Conservation (phyloP, 2,888 invertebrate species). For the Trissonchulus sp. region DNA sequence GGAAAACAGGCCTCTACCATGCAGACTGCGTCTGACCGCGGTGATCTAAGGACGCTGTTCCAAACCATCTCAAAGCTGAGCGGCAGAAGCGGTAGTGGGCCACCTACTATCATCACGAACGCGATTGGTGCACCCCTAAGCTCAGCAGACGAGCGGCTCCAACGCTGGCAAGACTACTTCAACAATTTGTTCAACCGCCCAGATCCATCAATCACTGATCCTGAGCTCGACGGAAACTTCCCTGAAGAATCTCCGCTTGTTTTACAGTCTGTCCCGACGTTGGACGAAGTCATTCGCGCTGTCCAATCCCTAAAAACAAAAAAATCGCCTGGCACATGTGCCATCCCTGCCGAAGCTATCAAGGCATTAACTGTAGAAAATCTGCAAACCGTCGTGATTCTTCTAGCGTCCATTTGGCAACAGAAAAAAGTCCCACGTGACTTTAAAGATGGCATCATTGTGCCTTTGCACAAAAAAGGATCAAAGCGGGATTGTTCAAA, state of each 20-base stretch:
- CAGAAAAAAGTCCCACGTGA: background rate
- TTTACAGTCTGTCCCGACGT: background rate
- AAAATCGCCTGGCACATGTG: background rate
- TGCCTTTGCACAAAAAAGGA: slow-evolving; percentile 6
- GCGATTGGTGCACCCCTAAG: background rate
- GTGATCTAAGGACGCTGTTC: background rate
- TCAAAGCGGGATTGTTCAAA: background rate
- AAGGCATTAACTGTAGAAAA: background rate
- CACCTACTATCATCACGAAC: background rate
- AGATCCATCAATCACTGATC: background rate
- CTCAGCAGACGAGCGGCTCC: background rate
- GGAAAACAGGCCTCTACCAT: background rate
- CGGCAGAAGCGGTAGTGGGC: background rate
- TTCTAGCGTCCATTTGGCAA: background rate
- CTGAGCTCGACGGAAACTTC: background rate
- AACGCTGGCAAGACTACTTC: background rate
- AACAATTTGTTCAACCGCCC: slow-evolving; percentile 3
- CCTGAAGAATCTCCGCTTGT: background rate
- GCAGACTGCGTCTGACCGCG: background rate
- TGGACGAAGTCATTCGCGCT: background rate
- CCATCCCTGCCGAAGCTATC: background rate
- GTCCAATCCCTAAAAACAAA: background rate
- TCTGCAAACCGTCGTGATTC: background rate
- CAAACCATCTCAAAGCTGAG: background rate
- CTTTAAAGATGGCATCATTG: background rate